phyloP scores from a whole-genome alignment of 2,797 vertebrate genomes.

The Ibycter americanus region DNA sequence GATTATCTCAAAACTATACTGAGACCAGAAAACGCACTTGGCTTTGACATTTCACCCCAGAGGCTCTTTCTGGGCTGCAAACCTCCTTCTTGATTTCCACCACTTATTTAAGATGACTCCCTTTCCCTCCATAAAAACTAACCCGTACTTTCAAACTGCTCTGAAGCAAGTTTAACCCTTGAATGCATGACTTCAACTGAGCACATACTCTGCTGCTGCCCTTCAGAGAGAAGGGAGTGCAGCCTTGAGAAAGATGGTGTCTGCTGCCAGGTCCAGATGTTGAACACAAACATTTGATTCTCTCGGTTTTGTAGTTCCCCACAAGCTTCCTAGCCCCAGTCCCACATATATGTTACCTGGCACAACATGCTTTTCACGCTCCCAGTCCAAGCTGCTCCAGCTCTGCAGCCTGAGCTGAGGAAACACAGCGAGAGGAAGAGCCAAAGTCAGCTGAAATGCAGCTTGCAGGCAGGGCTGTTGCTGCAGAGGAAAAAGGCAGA shows the following conservation, averaged over 20 bases:
- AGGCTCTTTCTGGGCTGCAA: slow-evolving; percentile 33
- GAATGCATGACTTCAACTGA: not conserved
- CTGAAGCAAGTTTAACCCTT: slow-evolving; percentile 13
- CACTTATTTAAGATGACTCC: slow-evolving; percentile 29
- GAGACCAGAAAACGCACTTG: slow-evolving; percentile 35
- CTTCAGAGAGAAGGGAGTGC: accelerated
- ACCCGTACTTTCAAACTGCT: not conserved
- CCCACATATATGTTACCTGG: not conserved
- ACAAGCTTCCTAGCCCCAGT: not conserved
- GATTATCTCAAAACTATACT: slow-evolving; percentile 36
- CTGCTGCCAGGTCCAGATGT: not conserved
- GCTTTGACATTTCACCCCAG: not conserved
- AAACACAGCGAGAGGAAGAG: not conserved
- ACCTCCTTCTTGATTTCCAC: slow-evolving; percentile 20
- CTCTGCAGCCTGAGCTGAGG: not conserved
- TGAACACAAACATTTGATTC: not conserved
- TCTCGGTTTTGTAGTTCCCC: not conserved
- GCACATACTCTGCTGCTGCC: not conserved
- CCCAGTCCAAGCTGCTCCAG: not conserved
- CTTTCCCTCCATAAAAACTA: slow-evolving; percentile 40
- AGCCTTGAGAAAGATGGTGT: not conserved
- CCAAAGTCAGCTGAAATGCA: not conserved
- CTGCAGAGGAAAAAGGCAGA: not conserved
- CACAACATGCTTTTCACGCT: accelerated
- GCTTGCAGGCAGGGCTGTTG: not conserved